Evolutionary conservation across 2,113 vertebrate genomes (phyloP), one percentile per base, ranked within the genome.

Genomic region (Myotis davidii): DNA sequence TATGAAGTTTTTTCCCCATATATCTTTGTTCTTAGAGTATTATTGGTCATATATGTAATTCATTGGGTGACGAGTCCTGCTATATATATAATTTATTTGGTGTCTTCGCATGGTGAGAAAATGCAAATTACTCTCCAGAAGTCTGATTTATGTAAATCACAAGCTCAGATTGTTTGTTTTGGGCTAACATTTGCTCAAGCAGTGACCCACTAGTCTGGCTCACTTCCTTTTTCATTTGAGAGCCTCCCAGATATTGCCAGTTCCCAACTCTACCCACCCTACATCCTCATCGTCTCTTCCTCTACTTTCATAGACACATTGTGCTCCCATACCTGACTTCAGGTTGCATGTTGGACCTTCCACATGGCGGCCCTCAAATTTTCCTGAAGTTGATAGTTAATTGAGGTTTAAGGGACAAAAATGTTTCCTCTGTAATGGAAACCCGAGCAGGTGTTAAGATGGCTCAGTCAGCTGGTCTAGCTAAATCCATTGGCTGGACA

Each of bases 351-450:
- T n/a, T 64, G 34, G 50, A 83, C 14, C 34, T 84, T 76, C n/a
- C 32, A 56, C 20, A 29, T 48, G n/a, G 56, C n/a, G 84, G 14
- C 7, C 64, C 13, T 93, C 32, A 50, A 9, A n/a, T 42, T 87
- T 70, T 42, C 25, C n/a, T 64, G 54, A 91, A 65, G n/a, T 69
- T 79, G 50, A 65, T 84, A 61, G 74, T 45, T 54, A 73, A 82
- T 10, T 64, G 54, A 92, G 25, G 32, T 64, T 50, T 61, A 88
- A 76, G 1, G 21, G 17, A 39, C 37, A 88, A 52, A 78, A 23
- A 21, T 4, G 70, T 85, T 64, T 17, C 21, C 72, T 2, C 17
- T 76, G 1, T 87, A 48, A 34, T 56, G 61, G 23, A 23, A 79
- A 69, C 29, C 10, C 42, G 65, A 48, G 52, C 85, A 10, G 4